Percentiles rank a stretch among this genome's conserved stretches.
Evolutionary conservation across 2,113 vertebrate genomes (phyloP).

Genomic region (Forbesichthys papilliferus): DNA sequence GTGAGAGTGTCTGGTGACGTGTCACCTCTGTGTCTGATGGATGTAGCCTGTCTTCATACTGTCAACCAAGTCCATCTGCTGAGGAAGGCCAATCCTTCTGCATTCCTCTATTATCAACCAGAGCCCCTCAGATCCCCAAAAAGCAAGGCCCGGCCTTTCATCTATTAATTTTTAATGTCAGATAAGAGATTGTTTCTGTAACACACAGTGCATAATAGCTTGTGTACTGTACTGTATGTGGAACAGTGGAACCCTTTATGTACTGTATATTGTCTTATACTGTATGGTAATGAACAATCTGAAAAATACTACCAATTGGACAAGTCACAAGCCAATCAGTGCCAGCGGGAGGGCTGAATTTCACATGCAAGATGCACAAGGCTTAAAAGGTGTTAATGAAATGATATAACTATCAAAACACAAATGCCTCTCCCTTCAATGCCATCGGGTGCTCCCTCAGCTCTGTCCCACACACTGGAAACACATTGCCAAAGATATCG

Average conservation of each 20-base stretch:
- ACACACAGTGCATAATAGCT: slow-evolving; percentile 42
- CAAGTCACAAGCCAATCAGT: too few species aligned
- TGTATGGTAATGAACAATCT: not conserved
- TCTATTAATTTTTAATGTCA: slow-evolving; percentile 64
- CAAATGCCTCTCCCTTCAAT: too few species aligned
- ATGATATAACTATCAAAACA: too few species aligned
- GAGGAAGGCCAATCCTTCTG: slow-evolving; percentile 60
- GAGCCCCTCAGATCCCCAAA: slow-evolving; percentile 61
- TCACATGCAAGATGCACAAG: slow-evolving; percentile 21
- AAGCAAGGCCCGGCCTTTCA: slow-evolving; percentile 39
- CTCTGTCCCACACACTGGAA: too few species aligned
- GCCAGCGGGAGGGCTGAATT: slow-evolving; percentile 9
- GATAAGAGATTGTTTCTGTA: slow-evolving; percentile 66
- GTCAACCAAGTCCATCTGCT: slow-evolving; percentile 65
- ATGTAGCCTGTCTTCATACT: slow-evolving; percentile 59
- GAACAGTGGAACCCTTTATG: not conserved
- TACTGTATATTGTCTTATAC: slow-evolving; percentile 34
- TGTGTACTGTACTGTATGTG: not conserved
- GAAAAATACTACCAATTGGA: not conserved
- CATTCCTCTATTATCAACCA: slow-evolving; percentile 65
- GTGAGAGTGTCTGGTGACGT: slow-evolving; percentile 59
- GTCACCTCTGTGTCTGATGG: slow-evolving; percentile 64
- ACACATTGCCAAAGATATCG: too few species aligned
- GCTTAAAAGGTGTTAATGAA: not conserved
- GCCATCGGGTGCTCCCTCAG: too few species aligned